Evolutionary conservation across 2,113 vertebrate genomes (phyloP).

Genomic region (Pelobates fuscus): DNA sequence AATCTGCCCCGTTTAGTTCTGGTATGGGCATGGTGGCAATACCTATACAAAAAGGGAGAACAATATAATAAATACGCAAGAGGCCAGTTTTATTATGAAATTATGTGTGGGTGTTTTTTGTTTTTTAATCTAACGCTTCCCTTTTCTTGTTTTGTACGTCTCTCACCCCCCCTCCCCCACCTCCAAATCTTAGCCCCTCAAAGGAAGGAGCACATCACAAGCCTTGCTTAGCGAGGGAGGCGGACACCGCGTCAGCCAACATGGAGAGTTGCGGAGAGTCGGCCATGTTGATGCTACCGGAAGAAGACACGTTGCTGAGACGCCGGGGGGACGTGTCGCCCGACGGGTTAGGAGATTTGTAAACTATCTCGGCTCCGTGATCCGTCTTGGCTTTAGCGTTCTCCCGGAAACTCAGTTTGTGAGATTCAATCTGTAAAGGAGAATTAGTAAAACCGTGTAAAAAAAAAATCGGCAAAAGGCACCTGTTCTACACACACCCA

Average conservation of each 20-base stretch:
- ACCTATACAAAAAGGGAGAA: neutral
- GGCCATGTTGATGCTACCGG: conserved; percentile 93
- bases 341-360: conserved; percentile 79
- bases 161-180: conserved; percentile 2
- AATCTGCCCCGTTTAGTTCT: conserved; percentile 1
- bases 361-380: conserved; percentile 95
- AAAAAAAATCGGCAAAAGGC: too few species aligned
- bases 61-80: conserved; percentile 45
- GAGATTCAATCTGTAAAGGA: conserved; percentile 84
- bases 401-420: conserved; percentile 96
- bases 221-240: conserved; percentile 96
- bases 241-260: conserved; percentile 93
- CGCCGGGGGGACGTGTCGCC: conserved; percentile 88
- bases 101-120: conserved; percentile 7
- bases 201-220: conserved; percentile 79
- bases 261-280: conserved; percentile 95
- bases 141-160: neutral
- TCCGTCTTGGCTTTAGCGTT: conserved; percentile 95
- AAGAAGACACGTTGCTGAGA: conserved; percentile 96
- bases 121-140: conserved; percentile 11
- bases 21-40: neutral
- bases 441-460: neutral
- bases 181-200: neutral
- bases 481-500: too few species aligned
- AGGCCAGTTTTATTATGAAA: conserved; percentile 28